These are phyloP conservation scores for Elephantulus edwardii DNA, from an alignment of 2,113 vertebrate species.

Conservation along the genomic window DNA sequence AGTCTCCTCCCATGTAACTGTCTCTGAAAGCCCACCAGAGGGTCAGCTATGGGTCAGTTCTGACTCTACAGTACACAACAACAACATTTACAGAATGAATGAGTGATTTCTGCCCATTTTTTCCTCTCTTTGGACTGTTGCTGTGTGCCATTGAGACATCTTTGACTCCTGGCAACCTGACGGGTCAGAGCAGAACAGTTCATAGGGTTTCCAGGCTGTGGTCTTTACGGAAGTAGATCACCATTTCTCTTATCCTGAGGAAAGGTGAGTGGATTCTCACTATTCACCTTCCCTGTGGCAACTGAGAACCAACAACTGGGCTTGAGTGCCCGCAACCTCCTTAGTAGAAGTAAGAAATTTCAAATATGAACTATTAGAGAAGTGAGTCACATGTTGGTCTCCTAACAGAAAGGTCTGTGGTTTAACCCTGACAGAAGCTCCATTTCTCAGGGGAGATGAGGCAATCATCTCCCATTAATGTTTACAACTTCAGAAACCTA, in stretches of 20 bases:
- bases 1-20: too few relatives aligned
- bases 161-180: background rate
- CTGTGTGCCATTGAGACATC: background rate
- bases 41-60: too few relatives aligned
- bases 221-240: background rate
- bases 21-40: too few relatives aligned
- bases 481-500: too few relatives aligned
- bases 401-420: too few relatives aligned
- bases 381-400: too few relatives aligned
- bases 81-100: background rate
- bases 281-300: background rate
- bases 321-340: background rate
- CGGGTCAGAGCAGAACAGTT: background rate
- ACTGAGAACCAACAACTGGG: background rate
- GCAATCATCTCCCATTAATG: too few relatives aligned
- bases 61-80: too few relatives aligned
- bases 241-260: background rate
- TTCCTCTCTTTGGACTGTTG: background rate
- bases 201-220: background rate
- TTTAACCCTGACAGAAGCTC: too few relatives aligned
- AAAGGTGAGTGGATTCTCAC: background rate
- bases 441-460: too few relatives aligned
- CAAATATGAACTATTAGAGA: constrained; percentile 23
- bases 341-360: background rate
- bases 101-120: background rate